Conservation (phyloP, 2,888 invertebrate genomes). For the Ryuthela nishihirai region DNA sequence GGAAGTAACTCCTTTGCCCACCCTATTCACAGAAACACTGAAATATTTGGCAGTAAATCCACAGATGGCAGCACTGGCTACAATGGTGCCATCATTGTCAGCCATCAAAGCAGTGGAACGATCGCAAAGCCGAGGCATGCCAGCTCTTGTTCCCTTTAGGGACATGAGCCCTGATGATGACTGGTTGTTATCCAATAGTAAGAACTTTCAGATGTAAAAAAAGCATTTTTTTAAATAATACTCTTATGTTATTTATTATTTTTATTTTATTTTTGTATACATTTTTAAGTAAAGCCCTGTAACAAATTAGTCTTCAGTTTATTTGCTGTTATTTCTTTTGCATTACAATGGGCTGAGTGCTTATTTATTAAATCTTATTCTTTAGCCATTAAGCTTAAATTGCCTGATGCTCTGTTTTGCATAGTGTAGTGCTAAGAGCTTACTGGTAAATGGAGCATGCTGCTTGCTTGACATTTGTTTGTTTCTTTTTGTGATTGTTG, state of each 20-base stretch:
- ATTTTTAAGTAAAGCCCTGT: too few species aligned
- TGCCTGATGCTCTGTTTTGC: slow-evolving; percentile 19
- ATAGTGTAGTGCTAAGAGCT: slow-evolving; percentile 19
- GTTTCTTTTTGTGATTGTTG: slow-evolving; percentile 39
- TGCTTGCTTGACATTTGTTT: slow-evolving; percentile 34
- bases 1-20: slow-evolving; percentile 39
- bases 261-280: too few species aligned
- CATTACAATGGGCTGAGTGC: slow-evolving; percentile 18
- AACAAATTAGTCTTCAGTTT: too few species aligned
- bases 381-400: slow-evolving; percentile 17
- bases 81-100: slow-evolving; percentile 37
- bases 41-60: slow-evolving; percentile 43
- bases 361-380: slow-evolving; percentile 18
- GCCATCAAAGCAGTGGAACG: slow-evolving; percentile 36
- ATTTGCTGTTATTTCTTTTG: slow-evolving; percentile 28
- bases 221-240: too few species aligned
- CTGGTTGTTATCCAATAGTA: slow-evolving; percentile 34
- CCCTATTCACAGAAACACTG: slow-evolving; percentile 42
- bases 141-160: slow-evolving; percentile 31
- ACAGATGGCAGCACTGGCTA: slow-evolving; percentile 41
- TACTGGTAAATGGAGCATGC: slow-evolving; percentile 31
- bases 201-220: too few species aligned
- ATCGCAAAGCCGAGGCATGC: slow-evolving; percentile 32
- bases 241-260: too few species aligned
- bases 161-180: slow-evolving; percentile 34